Evolutionary conservation across 2,888 invertebrate species (phyloP).

Genomic region (Gerosis bhagava): DNA sequence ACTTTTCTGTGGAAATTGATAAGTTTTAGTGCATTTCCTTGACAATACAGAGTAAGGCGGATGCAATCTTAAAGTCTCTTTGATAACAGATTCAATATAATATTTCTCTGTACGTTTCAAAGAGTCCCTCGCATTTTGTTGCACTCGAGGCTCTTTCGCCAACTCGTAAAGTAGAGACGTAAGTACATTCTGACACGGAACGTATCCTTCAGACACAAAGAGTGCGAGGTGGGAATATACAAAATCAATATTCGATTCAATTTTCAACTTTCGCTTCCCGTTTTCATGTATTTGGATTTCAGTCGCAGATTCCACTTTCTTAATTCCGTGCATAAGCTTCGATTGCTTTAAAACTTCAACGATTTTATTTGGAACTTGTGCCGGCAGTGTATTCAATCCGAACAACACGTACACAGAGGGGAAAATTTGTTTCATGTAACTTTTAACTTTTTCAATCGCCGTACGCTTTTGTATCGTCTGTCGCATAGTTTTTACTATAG

Average conservation of each 20-base stretch:
- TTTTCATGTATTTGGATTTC: slow-evolving; percentile 48
- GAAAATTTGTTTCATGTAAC: slow-evolving; percentile 67
- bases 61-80: slow-evolving; percentile 67
- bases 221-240: slow-evolving; percentile 54
- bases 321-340: slow-evolving; percentile 51
- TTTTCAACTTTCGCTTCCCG: slow-evolving; percentile 37
- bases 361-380: slow-evolving; percentile 49
- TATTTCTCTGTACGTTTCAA: slow-evolving; percentile 42
- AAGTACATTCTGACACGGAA: slow-evolving; percentile 59
- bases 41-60: slow-evolving; percentile 64
- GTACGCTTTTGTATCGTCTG: slow-evolving; percentile 50
- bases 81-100: slow-evolving; percentile 59
- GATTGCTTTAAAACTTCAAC: slow-evolving; percentile 47
- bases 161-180: slow-evolving; percentile 63
- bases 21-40: slow-evolving; percentile 62
- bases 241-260: slow-evolving; percentile 49
- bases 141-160: slow-evolving; percentile 52
- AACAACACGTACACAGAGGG: slow-evolving; percentile 64
- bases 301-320: slow-evolving; percentile 49
- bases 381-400: slow-evolving; percentile 51
- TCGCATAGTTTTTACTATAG: slow-evolving; percentile 53
- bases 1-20: slow-evolving; percentile 57
- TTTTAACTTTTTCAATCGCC: slow-evolving; percentile 55
- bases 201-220: slow-evolving; percentile 68
- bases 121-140: slow-evolving; percentile 53